A percentile compares a stretch with the other conserved stretches of the same genome.
phyloP scores from a whole-genome alignment of 2,113 vertebrate species.

The Turnix velox region DNA sequence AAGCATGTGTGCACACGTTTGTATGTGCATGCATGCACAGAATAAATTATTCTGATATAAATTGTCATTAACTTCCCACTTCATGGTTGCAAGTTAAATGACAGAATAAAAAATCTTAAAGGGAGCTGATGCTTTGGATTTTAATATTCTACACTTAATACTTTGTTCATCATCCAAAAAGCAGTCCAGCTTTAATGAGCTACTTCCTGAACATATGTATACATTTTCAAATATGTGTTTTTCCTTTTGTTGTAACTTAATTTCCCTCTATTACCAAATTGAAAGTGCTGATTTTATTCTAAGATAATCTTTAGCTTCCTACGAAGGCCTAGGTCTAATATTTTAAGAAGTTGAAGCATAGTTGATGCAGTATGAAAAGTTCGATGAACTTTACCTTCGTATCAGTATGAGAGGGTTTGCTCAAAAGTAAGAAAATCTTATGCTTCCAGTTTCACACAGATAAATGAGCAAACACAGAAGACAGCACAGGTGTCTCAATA shows the following conservation, averaged over 20 bases:
- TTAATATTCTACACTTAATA: neutral
- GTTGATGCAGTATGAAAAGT: neutral
- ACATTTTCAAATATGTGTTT: neutral
- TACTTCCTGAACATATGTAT: neutral
- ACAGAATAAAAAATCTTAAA: neutral
- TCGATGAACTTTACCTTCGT: neutral
- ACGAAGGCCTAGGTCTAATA: neutral
- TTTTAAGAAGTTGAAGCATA: neutral
- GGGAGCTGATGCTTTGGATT: neutral
- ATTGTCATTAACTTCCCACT: neutral
- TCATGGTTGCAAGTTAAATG: neutral
- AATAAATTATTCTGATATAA: neutral
- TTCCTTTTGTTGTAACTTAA: neutral
- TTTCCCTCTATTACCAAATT: neutral
- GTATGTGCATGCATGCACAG: accelerated
- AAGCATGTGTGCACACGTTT: accelerated
- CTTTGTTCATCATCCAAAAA: neutral
- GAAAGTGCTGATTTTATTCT: neutral
- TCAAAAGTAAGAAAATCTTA: neutral
- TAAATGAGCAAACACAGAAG: neutral
- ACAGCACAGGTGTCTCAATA: neutral
- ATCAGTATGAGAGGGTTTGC: neutral
- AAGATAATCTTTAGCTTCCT: neutral
- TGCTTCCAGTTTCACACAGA: neutral
- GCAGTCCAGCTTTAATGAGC: neutral